These are phyloP conservation scores for Drosophila malerkotliana DNA, from an alignment of 1,140 invertebrate species.

Conservation along the genomic window DNA sequence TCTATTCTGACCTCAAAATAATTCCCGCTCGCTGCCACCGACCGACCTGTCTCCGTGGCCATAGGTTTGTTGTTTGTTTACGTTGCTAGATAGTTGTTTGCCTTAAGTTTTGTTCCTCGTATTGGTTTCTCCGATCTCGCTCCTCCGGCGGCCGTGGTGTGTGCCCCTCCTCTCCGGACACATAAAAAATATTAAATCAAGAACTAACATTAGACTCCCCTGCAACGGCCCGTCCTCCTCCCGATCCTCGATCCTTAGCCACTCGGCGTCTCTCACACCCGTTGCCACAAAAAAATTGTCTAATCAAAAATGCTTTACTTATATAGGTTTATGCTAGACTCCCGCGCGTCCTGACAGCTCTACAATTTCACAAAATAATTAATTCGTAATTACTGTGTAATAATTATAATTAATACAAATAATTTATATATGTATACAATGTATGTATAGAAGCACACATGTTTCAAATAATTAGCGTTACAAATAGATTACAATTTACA, in stretches of 20 bases:
- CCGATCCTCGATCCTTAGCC: no score
- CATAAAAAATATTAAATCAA: no score
- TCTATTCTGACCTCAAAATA: not conserved
- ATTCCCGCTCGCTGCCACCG: not conserved
- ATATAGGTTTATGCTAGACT: constrained; percentile 9
- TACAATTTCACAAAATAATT: constrained; percentile 77
- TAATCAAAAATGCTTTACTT: constrained; percentile 30
- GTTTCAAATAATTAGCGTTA: not conserved
- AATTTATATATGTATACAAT: constrained; percentile 26
- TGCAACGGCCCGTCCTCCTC: no score
- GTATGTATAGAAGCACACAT: constrained; percentile 5
- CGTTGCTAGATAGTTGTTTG: constrained; percentile 52
- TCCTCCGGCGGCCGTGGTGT: not conserved
- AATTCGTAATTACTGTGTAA: constrained; percentile 68
- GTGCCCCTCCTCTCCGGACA: no score
- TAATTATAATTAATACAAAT: constrained; percentile 28
- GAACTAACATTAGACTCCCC: no score
- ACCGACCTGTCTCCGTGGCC: constrained; percentile 26
- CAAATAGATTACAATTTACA: constrained; percentile 1
- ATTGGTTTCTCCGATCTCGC: constrained; percentile 22
- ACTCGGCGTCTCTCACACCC: no score
- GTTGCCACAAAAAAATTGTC: not conserved
- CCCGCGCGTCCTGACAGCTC: constrained; percentile 25
- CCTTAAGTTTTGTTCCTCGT: constrained; percentile 15
- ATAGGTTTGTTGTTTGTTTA: constrained; percentile 40